A percentile compares a stretch with the other conserved stretches of the same genome.
These are phyloP conservation scores for Oriolus oriolus DNA, from an alignment of 2,113 vertebrate species.

Conservation along the genomic window DNA sequence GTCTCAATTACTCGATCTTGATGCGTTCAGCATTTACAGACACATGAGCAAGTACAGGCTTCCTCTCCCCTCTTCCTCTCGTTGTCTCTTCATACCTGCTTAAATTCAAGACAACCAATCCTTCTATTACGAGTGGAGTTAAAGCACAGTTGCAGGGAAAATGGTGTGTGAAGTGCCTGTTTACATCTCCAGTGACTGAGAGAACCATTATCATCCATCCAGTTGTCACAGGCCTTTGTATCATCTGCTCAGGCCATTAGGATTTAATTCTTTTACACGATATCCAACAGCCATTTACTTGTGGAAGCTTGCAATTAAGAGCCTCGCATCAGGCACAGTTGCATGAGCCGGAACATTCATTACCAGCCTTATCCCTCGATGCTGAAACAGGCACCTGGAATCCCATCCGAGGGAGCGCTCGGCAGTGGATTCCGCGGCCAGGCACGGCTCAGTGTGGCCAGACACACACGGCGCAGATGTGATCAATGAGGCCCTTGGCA, in stretches of 20 bases:
- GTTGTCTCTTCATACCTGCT: not conserved
- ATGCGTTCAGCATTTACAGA: constrained; percentile 32
- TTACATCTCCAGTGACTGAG: not conserved
- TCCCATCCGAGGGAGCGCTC: not conserved
- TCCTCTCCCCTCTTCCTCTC: not conserved
- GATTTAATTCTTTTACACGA: not conserved
- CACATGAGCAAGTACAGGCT: not conserved
- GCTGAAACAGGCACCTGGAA: not conserved
- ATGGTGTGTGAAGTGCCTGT: not conserved
- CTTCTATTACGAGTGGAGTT: not conserved
- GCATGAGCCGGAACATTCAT: not conserved
- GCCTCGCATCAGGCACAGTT: not conserved
- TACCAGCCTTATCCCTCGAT: not conserved
- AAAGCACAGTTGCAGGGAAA: not conserved
- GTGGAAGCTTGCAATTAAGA: not conserved
- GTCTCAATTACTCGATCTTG: constrained; percentile 25
- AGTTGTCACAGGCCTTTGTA: not conserved
- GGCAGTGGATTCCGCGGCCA: not conserved
- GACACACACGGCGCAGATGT: not conserved
- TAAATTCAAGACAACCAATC: not conserved
- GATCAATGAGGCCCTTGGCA: not conserved
- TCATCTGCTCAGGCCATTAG: not conserved
- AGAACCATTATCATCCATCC: not conserved
- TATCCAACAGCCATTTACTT: not conserved
- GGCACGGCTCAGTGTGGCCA: not conserved